Evolutionary conservation across 2,888 invertebrate genomes (phyloP), one percentile per base, ranked within the genome.

Genomic region (Acleris literana): DNA sequence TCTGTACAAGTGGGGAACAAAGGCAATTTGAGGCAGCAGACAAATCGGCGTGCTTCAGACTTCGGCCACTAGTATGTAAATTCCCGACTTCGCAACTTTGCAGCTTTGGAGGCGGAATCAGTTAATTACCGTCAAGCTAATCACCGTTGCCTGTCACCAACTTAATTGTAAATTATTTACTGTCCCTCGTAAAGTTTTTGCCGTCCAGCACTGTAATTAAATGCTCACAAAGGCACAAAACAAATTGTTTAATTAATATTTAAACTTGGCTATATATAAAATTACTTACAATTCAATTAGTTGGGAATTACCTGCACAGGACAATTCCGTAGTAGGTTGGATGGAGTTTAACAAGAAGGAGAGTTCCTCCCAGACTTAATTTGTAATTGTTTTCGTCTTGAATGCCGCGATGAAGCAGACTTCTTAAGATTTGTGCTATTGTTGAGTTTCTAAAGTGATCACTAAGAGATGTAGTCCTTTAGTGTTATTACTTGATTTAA

Each of bases 121-220:
- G 61, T 54, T 59, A 68, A 68, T 68, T 68, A 62, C 65, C 59
- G 59, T 59, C 62, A 69, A 46, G 66, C 63, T 69, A 69, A 69
- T 69, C 68, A 63, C 63, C 66, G 48, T 54, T 62, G 46, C 64
- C 56, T 61, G 61, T 66, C 73, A 64, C 69, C 64, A 71, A 75
- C 64, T 72, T 73, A 68, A 70, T 72, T 70, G 71, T 70, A 71
- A 70, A 74, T 74, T 69, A 73, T 75, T 75, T 73, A 71, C 71
- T 70, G 71, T 69, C 57, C 68, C 65, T 44, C 51, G 64, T 68
- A 63, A 69, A 71, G 63, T 71, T 73, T 69, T 70, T 65, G 68
- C 48, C 29, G 59, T 59, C 64, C 64, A 57, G 66, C 60, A 67
- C 63, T 66, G 59, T 73, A 71, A 73, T 73, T 73, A 73, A 73